Evolutionary conservation across 2,888 invertebrate genomes (phyloP).

Genomic region (Erynnis tages): DNA sequence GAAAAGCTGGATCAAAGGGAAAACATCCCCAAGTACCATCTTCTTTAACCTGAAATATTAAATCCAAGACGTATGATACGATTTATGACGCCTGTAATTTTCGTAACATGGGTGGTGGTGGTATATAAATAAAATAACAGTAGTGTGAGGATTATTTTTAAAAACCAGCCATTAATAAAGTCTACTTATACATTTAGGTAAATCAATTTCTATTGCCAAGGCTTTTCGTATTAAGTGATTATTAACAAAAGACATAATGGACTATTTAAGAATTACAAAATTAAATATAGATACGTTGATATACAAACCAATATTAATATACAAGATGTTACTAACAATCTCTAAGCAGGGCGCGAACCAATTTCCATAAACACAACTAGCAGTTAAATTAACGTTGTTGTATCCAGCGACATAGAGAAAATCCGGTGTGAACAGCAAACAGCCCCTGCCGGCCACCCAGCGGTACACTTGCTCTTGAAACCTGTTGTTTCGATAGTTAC

Average conservation of each 20-base stretch:
- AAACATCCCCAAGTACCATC: conserved; percentile 72
- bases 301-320: no score
- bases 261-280: no score
- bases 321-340: conserved; percentile 52
- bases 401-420: conserved; percentile 58
- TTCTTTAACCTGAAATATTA: conserved; percentile 51
- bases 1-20: conserved; percentile 68
- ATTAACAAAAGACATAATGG: no score
- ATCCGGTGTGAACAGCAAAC: conserved; percentile 64
- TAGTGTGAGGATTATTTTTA: no score
- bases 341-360: conserved; percentile 68
- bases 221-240: no score
- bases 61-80: background rate
- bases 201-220: no score
- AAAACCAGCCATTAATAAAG: no score
- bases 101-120: no score
- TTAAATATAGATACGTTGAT: background rate
- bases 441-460: conserved; percentile 72
- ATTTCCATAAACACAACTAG: conserved; percentile 60
- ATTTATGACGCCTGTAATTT: no score
- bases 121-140: no score
- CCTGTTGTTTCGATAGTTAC: conserved; percentile 62
- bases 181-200: no score
- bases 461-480: conserved; percentile 70
- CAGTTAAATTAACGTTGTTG: conserved; percentile 57